Evolutionary conservation across 2,113 vertebrate species (phyloP).

Genomic region (Taxidea taxus): DNA sequence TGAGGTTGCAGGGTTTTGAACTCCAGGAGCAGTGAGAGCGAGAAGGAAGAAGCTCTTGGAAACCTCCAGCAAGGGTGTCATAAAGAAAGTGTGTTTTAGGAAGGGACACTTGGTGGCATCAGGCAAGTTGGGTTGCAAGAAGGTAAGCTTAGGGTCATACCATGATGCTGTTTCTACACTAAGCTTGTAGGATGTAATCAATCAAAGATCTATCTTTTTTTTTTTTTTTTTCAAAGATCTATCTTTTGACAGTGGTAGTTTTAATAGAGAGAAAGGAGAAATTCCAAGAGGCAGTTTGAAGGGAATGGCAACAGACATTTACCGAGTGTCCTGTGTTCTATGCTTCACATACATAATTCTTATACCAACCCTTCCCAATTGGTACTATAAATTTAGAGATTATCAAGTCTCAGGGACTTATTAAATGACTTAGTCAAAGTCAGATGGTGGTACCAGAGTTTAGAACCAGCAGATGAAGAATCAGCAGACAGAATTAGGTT

Average conservation of each 20-base stretch:
- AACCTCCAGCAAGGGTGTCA: neutral
- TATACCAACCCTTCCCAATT: neutral
- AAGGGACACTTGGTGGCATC: neutral
- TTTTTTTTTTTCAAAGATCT: neutral
- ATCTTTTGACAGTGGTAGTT: neutral
- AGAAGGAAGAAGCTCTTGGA: neutral
- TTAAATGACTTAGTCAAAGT: neutral
- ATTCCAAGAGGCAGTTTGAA: neutral
- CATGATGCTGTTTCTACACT: neutral
- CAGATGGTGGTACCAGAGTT: neutral
- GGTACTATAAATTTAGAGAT: neutral
- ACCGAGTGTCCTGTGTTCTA: neutral
- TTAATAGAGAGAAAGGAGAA: neutral
- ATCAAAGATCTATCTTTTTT: neutral
- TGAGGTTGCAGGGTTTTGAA: neutral
- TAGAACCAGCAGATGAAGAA: neutral
- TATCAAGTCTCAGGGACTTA: neutral
- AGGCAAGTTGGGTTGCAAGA: neutral
- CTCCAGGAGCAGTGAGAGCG: neutral
- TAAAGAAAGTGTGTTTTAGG: neutral
- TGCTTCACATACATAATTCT: neutral
- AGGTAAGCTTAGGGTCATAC: neutral
- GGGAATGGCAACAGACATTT: neutral
- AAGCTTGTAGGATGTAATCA: neutral
- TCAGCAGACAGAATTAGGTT: neutral